These are phyloP conservation scores for Chiroxiphia lanceolata DNA, from an alignment of 2,797 vertebrate genomes.

Conservation along the genomic window DNA sequence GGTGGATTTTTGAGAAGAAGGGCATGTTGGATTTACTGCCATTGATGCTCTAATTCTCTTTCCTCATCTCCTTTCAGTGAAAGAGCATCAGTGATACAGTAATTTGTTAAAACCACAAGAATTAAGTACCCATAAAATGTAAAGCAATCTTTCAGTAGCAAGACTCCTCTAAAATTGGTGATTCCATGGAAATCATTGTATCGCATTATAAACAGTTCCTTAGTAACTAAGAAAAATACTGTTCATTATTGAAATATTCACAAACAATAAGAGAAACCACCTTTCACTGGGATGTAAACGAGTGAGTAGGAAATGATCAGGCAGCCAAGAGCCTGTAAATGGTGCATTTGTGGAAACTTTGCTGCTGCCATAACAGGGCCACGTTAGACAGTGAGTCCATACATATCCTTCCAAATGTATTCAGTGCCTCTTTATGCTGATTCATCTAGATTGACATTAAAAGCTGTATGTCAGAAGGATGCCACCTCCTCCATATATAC, in stretches of 20 bases:
- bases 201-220: neutral
- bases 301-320: neutral
- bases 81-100: neutral
- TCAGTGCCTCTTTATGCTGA: neutral
- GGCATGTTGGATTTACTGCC: neutral
- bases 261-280: neutral
- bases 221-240: neutral
- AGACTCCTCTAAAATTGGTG: neutral
- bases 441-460: constrained; percentile 33
- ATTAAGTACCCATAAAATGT: neutral
- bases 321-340: accelerated
- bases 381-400: neutral
- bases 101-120: neutral
- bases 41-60: neutral
- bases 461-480: neutral
- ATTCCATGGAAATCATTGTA: neutral
- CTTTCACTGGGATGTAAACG: neutral
- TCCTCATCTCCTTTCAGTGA: neutral
- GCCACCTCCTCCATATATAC: constrained; percentile 1
- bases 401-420: neutral
- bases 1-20: neutral
- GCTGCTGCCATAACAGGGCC: neutral
- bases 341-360: neutral
- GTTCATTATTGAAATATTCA: neutral
- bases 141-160: neutral